These are phyloP conservation scores for Melanotaenia duboulayi DNA, from an alignment of 2,113 vertebrate genomes.

Conservation along the genomic window DNA sequence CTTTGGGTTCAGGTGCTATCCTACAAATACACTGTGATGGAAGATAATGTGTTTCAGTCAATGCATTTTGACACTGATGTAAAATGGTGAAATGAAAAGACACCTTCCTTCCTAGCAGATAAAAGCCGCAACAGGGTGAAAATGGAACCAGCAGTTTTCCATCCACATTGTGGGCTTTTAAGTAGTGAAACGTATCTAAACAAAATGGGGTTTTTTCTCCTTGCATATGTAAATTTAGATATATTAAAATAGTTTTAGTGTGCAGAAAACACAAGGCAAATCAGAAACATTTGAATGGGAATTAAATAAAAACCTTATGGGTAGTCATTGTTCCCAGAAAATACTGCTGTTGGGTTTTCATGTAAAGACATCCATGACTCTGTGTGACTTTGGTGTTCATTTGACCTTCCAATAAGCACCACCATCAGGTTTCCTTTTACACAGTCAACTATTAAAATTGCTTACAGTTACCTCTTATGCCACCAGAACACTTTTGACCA, in stretches of 20 bases:
- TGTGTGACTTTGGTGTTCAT: too few species aligned
- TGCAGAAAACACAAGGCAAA: too few species aligned
- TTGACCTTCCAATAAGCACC: too few species aligned
- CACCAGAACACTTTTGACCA: too few species aligned
- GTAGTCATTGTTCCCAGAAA: background rate
- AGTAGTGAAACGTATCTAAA: background rate
- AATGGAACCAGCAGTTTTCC: conserved; percentile 16
- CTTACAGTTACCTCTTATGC: too few species aligned
- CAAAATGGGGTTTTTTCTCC: background rate
- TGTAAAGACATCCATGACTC: too few species aligned
- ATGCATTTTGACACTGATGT: conserved; percentile 34
- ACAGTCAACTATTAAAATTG: too few species aligned
- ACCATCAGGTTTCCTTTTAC: too few species aligned
- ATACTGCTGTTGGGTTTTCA: background rate
- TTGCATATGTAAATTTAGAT: background rate
- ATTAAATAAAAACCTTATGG: too few species aligned
- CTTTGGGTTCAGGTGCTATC: conserved; percentile 23
- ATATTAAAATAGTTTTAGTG: background rate
- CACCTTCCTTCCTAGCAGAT: conserved; percentile 12
- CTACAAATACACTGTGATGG: conserved; percentile 32
- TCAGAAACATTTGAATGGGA: too few species aligned
- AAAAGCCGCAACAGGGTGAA: conserved; percentile 1
- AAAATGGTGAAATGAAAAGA: conserved; percentile 50
- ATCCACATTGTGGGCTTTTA: conserved; percentile 2
- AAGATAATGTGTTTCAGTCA: conserved; percentile 48